Percentiles rank a stretch among this genome's conserved stretches.
Evolutionary conservation across 2,888 invertebrate genomes (phyloP).

Genomic region (Phania funesta): DNA sequence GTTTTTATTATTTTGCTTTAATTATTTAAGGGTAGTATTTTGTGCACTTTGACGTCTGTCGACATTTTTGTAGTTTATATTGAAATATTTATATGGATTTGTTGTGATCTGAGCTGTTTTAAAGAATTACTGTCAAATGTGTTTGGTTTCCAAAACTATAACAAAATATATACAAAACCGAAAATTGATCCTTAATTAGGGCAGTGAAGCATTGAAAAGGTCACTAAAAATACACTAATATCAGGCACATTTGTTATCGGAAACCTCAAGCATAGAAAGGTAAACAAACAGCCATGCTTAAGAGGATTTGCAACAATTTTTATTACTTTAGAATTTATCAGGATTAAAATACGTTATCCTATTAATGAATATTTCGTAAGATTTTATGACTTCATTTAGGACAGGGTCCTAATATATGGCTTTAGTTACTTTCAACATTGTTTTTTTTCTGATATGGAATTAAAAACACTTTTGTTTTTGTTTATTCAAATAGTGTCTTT

Average conservation of each 20-base stretch:
- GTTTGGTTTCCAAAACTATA: not conserved
- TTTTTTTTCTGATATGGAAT: too few species aligned
- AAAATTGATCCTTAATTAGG: slow-evolving; percentile 26
- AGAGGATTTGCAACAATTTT: slow-evolving; percentile 40
- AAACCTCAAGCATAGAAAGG: not conserved
- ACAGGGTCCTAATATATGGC: not conserved
- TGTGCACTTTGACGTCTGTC: not conserved
- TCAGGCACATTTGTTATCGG: not conserved
- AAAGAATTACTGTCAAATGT: slow-evolving; percentile 29
- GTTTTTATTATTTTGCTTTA: not conserved
- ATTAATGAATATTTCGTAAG: not conserved
- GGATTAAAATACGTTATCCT: slow-evolving; percentile 23
- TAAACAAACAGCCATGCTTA: not conserved
- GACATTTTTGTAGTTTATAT: not conserved
- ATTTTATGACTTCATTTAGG: not conserved
- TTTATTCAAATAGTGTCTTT: too few species aligned
- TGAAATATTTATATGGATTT: not conserved
- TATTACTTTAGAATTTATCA: slow-evolving; percentile 12
- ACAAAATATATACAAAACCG: not conserved
- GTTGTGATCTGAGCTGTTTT: slow-evolving; percentile 20
- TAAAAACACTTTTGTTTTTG: too few species aligned
- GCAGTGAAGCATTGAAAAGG: slow-evolving; percentile 33
- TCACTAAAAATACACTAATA: not conserved
- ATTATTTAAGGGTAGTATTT: too few species aligned
- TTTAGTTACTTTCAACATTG: not conserved